Percentiles rank a stretch among this genome's conserved stretches.
phyloP scores from a whole-genome alignment of 2,113 vertebrate genomes.

The Rhea pennata region DNA sequence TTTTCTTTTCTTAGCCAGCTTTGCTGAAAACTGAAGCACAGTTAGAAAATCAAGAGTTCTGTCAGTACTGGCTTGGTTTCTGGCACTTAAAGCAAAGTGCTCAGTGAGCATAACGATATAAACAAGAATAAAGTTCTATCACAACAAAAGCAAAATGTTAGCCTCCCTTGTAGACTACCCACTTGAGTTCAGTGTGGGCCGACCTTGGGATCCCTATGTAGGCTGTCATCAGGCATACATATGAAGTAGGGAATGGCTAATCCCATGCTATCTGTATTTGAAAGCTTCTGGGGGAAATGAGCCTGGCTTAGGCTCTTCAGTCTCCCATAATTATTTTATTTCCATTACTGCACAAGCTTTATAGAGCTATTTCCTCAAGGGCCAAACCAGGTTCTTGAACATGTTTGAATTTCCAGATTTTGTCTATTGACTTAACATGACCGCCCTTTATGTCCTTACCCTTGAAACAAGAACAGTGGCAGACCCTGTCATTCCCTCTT shows the following conservation, averaged over 20 bases:
- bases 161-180: neutral
- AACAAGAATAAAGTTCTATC: conserved; percentile 32
- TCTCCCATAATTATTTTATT: conserved; percentile 8
- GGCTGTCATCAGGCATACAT: neutral
- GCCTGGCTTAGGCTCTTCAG: neutral
- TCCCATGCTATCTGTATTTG: neutral
- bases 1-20: neutral
- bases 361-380: conserved; percentile 1
- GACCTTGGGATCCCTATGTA: neutral
- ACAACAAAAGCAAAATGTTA: neutral
- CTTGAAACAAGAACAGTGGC: neutral
- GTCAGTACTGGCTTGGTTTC: neutral
- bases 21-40: neutral
- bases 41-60: conserved; percentile 12
- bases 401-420: neutral
- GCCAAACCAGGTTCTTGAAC: neutral
- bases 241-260: neutral
- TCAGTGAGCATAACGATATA: neutral
- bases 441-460: neutral
- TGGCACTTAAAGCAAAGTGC: neutral
- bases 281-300: neutral
- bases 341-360: neutral
- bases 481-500: neutral
- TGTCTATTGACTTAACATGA: neutral
- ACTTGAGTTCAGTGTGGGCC: neutral